These are phyloP conservation scores for Coecobrya sp. DNA, from an alignment of 2,888 invertebrate species.

Conservation along the genomic window DNA sequence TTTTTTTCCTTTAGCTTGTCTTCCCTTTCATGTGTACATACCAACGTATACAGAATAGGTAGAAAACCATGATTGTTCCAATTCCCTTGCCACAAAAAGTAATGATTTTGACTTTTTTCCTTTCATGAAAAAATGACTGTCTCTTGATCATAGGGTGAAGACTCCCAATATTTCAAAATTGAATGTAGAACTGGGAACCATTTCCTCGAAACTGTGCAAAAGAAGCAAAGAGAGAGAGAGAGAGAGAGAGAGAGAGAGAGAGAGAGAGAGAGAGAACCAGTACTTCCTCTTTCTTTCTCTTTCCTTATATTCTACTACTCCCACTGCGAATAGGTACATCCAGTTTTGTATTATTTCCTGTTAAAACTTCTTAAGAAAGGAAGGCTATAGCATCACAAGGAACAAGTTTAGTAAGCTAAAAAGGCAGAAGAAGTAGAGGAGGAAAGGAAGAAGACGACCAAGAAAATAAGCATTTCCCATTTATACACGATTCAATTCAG, in stretches of 20 bases:
- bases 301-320: slow-evolving; percentile 20
- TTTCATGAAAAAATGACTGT: slow-evolving; percentile 78
- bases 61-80: slow-evolving; percentile 78
- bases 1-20: background rate
- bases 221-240: too few relatives aligned
- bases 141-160: slow-evolving; percentile 82
- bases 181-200: slow-evolving; percentile 83
- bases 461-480: slow-evolving; percentile 67
- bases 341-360: background rate
- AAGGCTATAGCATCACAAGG: background rate
- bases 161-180: slow-evolving; percentile 84
- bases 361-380: background rate
- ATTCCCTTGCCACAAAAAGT: slow-evolving; percentile 82
- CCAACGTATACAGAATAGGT: slow-evolving; percentile 12
- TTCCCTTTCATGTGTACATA: too few relatives aligned
- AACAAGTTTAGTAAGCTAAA: slow-evolving; percentile 30
- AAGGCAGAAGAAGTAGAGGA: slow-evolving; percentile 37
- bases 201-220: slow-evolving; percentile 71
- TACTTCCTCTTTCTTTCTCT: slow-evolving; percentile 18
- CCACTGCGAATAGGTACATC: background rate
- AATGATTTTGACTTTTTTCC: slow-evolving; percentile 82
- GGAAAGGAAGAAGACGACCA: slow-evolving; percentile 32
- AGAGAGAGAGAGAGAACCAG: too few relatives aligned
- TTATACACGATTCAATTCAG: slow-evolving; percentile 68
- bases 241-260: too few relatives aligned